A percentile compares a stretch with the other conserved stretches of the same genome.
Conservation (phyloP, 1,140 invertebrate genomes). For the Drosophila kikkawai region DNA sequence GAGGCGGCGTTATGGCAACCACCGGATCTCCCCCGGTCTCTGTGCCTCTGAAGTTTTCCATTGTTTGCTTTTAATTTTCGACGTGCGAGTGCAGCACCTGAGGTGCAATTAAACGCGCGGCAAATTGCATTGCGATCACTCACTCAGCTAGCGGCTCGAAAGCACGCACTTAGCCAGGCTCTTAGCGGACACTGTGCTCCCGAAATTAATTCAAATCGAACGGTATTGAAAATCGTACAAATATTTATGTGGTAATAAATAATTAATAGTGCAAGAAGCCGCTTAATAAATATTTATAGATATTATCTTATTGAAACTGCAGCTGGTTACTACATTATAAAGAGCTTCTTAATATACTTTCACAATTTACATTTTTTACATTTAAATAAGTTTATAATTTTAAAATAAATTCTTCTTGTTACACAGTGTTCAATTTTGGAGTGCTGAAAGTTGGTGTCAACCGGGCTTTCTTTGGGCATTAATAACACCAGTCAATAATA, state of each 20-base stretch:
- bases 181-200: conserved; percentile 16
- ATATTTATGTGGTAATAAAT: not conserved
- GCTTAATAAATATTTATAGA: not conserved
- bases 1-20: conserved; percentile 17
- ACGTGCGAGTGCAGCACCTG: conserved; percentile 53
- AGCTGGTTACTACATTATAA: not conserved
- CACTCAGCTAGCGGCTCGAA: conserved; percentile 29
- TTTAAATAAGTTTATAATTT: not conserved
- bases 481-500: conserved; percentile 60
- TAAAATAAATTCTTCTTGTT: not conserved
- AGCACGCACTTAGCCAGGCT: conserved; percentile 1
- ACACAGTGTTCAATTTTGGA: conserved; percentile 33
- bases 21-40: conserved; percentile 5
- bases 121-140: conserved; percentile 38
- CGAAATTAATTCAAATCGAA: conserved; percentile 23
- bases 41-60: conserved; percentile 33
- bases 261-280: not conserved
- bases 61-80: conserved; percentile 79
- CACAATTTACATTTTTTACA: not conserved
- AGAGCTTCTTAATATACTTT: too few species aligned
- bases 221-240: not conserved
- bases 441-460: conserved; percentile 45
- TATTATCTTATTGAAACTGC: not conserved
- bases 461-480: conserved; percentile 39
- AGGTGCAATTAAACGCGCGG: conserved; percentile 37